Percentiles rank a stretch among this genome's conserved stretches.
Evolutionary conservation across 2,797 vertebrate genomes (phyloP).

Genomic region (Psittacula derbiana): DNA sequence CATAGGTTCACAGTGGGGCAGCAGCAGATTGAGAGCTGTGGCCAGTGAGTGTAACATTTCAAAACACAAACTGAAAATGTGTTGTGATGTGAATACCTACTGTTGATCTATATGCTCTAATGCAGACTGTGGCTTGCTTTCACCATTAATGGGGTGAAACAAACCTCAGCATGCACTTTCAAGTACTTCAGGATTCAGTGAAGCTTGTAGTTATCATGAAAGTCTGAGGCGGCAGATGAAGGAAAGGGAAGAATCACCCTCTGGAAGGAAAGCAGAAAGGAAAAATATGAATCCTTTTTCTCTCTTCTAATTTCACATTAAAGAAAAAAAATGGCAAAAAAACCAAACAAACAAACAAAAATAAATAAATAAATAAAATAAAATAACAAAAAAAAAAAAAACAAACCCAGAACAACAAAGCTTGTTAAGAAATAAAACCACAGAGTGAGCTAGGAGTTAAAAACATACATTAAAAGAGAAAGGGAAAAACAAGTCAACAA

Average conservation of each 20-base stretch:
- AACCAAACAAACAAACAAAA: background rate
- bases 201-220: slow-evolving; percentile 18
- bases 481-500: background rate
- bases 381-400: rapidly evolving
- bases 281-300: background rate
- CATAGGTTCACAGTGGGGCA: background rate
- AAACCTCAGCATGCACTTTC: slow-evolving; percentile 10
- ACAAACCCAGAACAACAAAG: background rate
- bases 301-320: background rate
- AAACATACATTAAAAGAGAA: background rate
- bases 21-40: background rate
- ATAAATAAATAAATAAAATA: background rate
- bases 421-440: slow-evolving; percentile 7
- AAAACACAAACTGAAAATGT: slow-evolving; percentile 44
- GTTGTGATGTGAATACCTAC: slow-evolving; percentile 48
- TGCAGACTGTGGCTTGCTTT: slow-evolving; percentile 14
- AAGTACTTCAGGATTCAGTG: slow-evolving; percentile 13
- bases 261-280: background rate
- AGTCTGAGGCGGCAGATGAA: slow-evolving; percentile 3
- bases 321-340: background rate
- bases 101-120: background rate
- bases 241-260: background rate
- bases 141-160: slow-evolving; percentile 34
- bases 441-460: background rate
- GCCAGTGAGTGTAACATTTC: slow-evolving; percentile 37